A percentile compares a stretch with the other conserved stretches of the same genome.
phyloP scores from a whole-genome alignment of 2,888 invertebrate genomes.

The Cantharis rustica region DNA sequence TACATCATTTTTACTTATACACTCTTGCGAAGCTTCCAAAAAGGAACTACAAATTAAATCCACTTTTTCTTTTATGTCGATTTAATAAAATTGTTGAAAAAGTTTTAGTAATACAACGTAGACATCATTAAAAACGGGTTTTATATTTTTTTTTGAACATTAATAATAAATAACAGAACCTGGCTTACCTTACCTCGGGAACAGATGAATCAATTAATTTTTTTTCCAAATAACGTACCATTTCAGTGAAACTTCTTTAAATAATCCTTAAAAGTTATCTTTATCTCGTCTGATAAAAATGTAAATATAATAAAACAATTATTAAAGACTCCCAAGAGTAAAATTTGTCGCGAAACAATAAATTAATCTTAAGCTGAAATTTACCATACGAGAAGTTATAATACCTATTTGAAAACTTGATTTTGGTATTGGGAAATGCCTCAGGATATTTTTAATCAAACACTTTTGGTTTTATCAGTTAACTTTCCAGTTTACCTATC shows the following conservation, averaged over 20 bases:
- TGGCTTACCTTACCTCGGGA: not conserved
- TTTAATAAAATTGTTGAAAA: not conserved
- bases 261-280: not conserved
- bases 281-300: not conserved
- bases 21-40: no score
- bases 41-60: not conserved
- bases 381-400: no score
- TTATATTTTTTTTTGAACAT: not conserved
- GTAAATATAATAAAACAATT: not conserved
- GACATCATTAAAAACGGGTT: not conserved
- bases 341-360: not conserved
- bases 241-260: not conserved
- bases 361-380: no score
- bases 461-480: not conserved
- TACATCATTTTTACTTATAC: no score
- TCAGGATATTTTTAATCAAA: not conserved
- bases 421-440: not conserved
- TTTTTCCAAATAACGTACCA: not conserved
- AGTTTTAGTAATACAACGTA: not conserved
- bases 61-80: not conserved
- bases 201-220: constrained; percentile 3
- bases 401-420: not conserved
- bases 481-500: not conserved
- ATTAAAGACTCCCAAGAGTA: not conserved
- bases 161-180: constrained; percentile 1